Conservation (phyloP, 2,113 vertebrate genomes). For the Heliornis fulica region DNA sequence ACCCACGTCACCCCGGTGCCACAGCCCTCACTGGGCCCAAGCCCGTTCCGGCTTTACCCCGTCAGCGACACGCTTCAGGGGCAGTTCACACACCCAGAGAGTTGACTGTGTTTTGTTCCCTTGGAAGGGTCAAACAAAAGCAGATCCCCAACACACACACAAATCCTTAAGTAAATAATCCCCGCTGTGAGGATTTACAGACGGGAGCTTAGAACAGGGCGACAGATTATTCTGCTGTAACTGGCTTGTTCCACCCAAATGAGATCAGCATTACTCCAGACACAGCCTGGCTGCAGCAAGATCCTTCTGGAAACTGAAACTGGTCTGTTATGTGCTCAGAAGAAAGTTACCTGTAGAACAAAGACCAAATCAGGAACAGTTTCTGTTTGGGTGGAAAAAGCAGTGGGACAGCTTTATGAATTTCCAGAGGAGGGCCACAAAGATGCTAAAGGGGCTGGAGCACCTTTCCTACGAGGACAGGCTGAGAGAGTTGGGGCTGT, state of each 20-base stretch:
- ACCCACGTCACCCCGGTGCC: rapidly evolving
- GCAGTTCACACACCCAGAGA: background rate
- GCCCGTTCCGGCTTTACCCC: background rate
- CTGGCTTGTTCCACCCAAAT: conserved; percentile 39
- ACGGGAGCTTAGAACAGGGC: background rate
- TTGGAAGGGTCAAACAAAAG: background rate
- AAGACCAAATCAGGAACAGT: background rate
- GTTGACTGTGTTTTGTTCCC: background rate
- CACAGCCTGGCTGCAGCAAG: background rate
- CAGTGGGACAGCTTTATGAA: background rate
- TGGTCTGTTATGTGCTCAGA: background rate
- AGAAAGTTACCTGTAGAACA: background rate
- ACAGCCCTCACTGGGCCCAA: rapidly evolving
- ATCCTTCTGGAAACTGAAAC: conserved; percentile 5
- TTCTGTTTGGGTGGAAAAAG: background rate
- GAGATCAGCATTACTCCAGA: background rate
- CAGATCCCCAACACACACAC: background rate
- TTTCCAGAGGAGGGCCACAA: too few relatives aligned
- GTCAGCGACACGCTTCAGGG: background rate
- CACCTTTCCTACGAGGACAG: too few relatives aligned
- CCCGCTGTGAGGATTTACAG: background rate
- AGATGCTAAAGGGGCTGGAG: too few relatives aligned
- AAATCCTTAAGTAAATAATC: conserved; percentile 53
- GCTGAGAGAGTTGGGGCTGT: too few relatives aligned
- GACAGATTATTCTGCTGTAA: conserved; percentile 1